phyloP scores from a whole-genome alignment of 2,888 invertebrate species.

The Sarcophaga subvicina region DNA sequence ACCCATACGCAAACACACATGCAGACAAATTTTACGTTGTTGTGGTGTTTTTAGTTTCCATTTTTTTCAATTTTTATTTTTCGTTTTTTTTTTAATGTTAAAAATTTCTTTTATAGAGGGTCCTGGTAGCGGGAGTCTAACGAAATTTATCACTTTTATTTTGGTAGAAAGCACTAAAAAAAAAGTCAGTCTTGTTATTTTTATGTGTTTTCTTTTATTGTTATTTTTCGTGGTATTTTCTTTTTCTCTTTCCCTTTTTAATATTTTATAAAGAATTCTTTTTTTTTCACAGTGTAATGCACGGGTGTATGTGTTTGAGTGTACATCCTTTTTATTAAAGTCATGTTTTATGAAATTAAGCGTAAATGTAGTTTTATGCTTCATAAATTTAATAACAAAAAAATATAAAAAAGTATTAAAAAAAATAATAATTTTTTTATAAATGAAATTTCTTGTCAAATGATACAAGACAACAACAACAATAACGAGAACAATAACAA shows the following conservation, averaged over 20 bases:
- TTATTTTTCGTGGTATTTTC: constrained; percentile 56
- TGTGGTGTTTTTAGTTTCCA: constrained; percentile 32
- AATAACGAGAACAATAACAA: constrained; percentile 14
- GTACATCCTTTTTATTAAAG: constrained; percentile 58
- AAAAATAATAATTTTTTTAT: constrained; percentile 59
- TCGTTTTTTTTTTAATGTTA: constrained; percentile 7
- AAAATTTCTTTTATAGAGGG: constrained; percentile 11
- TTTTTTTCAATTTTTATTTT: constrained; percentile 1
- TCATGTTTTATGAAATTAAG: constrained; percentile 70
- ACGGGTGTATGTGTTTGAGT: constrained; percentile 24
- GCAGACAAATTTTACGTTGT: constrained; percentile 3
- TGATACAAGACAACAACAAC: constrained; percentile 30
- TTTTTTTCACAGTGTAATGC: constrained; percentile 1
- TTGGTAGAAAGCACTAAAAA: constrained; percentile 31
- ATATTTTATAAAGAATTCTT: constrained; percentile 16
- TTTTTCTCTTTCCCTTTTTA: constrained; percentile 21
- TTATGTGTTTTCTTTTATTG: constrained; percentile 71
- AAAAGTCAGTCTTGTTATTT: constrained; percentile 65
- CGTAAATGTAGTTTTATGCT: constrained; percentile 69
- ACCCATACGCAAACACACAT: background rate
- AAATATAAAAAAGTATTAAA: too few relatives aligned
- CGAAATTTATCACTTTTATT: constrained; percentile 66
- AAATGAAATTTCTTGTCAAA: constrained; percentile 63
- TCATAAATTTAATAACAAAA: constrained; percentile 68
- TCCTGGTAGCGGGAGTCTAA: constrained; percentile 49